Conservation (phyloP, 2,888 invertebrate species). For the Trileptium ribeirensis region DNA sequence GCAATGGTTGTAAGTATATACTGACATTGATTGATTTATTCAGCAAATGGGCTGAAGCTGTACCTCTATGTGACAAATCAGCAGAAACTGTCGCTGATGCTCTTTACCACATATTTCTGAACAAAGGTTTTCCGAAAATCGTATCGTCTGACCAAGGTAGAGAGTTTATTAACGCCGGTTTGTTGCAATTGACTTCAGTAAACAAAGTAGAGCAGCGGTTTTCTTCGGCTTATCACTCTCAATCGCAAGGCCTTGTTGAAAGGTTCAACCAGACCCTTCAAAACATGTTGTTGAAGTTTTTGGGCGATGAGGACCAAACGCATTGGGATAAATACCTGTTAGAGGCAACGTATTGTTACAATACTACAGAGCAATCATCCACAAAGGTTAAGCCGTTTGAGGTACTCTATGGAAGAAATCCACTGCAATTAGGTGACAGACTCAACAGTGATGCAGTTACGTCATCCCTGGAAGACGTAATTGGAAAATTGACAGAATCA, state of each 20-base stretch:
- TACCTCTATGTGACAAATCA: neutral
- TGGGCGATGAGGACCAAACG: neutral
- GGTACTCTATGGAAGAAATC: neutral
- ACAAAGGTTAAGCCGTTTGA: neutral
- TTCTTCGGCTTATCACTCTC: conserved; percentile 3
- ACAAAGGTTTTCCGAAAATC: neutral
- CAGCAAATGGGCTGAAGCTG: neutral
- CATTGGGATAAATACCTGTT: neutral
- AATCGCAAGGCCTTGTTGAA: neutral
- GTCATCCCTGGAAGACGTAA: neutral
- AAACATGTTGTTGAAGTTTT: neutral
- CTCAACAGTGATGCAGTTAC: neutral
- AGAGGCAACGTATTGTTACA: neutral
- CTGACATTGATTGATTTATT: neutral
- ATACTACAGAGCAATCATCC: neutral
- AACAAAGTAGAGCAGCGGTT: neutral
- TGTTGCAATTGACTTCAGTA: neutral
- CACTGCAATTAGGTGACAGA: neutral
- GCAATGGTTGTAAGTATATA: neutral
- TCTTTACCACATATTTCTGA: neutral
- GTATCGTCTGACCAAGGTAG: neutral
- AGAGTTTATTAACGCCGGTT: neutral
- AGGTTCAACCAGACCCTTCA: conserved; percentile 9
- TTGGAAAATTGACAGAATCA: neutral
- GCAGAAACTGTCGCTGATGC: neutral